Base-by-base conservation (phyloP, 2,797 vertebrate species). In the Halcyon leucocephala region DNA sequence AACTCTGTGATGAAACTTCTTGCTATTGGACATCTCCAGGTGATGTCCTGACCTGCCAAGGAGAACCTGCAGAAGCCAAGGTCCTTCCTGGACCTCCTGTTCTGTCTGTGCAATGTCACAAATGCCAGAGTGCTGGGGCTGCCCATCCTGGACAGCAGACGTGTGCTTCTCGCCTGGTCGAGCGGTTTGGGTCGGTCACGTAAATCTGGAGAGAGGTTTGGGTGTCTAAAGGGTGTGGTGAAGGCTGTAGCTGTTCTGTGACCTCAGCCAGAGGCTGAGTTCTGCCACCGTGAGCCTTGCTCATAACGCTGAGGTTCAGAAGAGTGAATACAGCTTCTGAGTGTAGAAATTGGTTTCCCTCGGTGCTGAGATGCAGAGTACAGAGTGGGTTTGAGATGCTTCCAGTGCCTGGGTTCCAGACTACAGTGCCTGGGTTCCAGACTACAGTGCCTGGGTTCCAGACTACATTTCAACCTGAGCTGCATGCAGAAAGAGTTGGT, bases 21-120 rank as follows among this genome's bases (percentile, higher is more conserved):
- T 0, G 1, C 17, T 25, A 16, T 58, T 15, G 21, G 3, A 1
- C 14, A 2, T 4, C 35, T 49, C 51, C 44, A 10, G 31, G 69
- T n/a, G 44, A 48, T 37, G 69, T 48, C 9, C 69, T 69, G 61
- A 55, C 21, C 22, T 28, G 24, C 31, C 7, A 7, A 41, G 9
- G 54, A 48, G 46, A 42, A 16, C 31, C 41, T 25, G 52, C 9
- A 14, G 22, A 35, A 51, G 49, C 25, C 54, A 15, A 52, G 49
- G 54, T 51, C 55, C 44, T 39, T 35, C 37, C n/a, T 5, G 7
- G 60, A 26, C 35, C 60, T 37, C 41, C 51, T 7, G 2, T 5
- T 6, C 7, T 41, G 52, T 20, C 35, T 7, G 14, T 12, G 29
- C 29, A 5, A 46, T 2, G 13, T 17, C 35, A 25, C 33, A 31